A percentile compares a stretch with the other conserved stretches of the same genome.
Evolutionary conservation across 1,140 invertebrate genomes (phyloP).

Genomic region (Bombus pyrosoma): DNA sequence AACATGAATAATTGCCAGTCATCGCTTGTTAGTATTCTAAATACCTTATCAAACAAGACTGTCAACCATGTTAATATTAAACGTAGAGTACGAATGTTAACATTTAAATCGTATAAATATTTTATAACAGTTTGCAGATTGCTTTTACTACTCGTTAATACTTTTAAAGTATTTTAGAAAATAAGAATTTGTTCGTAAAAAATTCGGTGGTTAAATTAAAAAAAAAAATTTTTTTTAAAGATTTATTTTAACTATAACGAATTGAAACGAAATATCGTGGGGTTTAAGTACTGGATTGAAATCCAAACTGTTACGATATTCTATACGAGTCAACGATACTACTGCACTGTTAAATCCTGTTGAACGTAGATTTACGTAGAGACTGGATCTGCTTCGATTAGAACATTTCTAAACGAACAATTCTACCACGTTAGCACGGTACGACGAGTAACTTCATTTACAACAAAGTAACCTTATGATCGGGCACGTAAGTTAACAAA

Average conservation of each 20-base stretch:
- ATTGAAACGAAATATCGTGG: rapidly evolving
- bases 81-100: too few relatives aligned
- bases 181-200: not conserved
- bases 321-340: too few relatives aligned
- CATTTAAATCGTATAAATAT: too few relatives aligned
- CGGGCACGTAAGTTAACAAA: not conserved
- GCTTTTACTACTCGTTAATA: too few relatives aligned
- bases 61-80: too few relatives aligned
- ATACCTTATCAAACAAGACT: too few relatives aligned
- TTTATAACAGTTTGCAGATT: too few relatives aligned
- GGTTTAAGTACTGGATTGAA: not conserved
- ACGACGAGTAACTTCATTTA: not conserved
- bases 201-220: not conserved
- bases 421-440: not conserved
- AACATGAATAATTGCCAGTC: too few relatives aligned
- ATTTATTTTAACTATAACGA: not conserved
- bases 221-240: too few relatives aligned
- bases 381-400: not conserved
- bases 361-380: not conserved
- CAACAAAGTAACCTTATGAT: not conserved
- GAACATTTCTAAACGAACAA: not conserved
- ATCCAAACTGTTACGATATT: too few relatives aligned
- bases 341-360: not conserved
- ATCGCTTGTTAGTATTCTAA: too few relatives aligned
- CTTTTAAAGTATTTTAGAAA: too few relatives aligned